Evolutionary conservation across 2,888 invertebrate genomes (phyloP).

Genomic region (Hyppa rectilinea): DNA sequence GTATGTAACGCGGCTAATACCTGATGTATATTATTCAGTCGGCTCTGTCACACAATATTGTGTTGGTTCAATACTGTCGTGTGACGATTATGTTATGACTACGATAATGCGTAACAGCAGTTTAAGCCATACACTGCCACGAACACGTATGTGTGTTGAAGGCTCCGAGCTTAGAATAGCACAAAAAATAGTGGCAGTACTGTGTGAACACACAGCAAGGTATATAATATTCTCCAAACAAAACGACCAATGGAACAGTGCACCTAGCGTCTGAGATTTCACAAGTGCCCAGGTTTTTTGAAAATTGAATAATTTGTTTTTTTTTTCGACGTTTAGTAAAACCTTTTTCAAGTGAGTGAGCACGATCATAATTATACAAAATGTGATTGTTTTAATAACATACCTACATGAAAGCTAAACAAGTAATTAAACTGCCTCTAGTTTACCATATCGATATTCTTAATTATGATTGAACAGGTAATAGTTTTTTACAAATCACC

Average conservation of each 20-base stretch:
- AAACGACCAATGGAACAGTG: neutral
- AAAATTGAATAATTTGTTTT: neutral
- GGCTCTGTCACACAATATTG: neutral
- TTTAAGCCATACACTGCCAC: too few relatives aligned
- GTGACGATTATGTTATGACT: too few relatives aligned
- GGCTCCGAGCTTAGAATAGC: too few relatives aligned
- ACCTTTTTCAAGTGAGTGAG: neutral
- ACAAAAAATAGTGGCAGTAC: too few relatives aligned
- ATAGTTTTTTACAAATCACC: neutral
- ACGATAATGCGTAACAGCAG: neutral
- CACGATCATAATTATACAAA: neutral
- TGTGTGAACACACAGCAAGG: neutral
- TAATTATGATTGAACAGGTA: neutral
- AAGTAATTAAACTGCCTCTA: neutral
- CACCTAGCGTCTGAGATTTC: neutral
- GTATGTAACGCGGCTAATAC: conserved; percentile 25
- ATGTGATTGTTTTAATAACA: neutral
- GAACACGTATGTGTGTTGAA: too few relatives aligned
- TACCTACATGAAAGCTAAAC: neutral
- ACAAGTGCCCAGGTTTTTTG: neutral
- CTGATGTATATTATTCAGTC: conserved; percentile 10
- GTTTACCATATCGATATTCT: neutral
- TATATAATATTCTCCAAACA: neutral
- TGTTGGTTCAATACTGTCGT: conserved; percentile 5
- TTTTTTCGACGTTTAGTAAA: too few relatives aligned